phyloP scores from a whole-genome alignment of 23 tunicate genomes.

The Phallusia fumigata region DNA sequence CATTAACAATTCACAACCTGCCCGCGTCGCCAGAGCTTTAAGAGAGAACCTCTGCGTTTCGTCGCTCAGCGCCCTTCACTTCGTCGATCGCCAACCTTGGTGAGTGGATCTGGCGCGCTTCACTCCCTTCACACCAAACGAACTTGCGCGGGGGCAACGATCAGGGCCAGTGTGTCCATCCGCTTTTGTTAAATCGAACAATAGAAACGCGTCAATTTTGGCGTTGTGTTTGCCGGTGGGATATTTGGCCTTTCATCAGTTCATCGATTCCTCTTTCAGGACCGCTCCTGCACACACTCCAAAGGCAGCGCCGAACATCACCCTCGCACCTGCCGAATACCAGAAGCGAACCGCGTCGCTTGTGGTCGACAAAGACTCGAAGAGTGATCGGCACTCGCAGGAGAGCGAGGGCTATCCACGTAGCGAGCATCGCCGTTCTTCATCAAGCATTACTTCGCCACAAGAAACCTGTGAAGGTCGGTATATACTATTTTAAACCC shows the following conservation, averaged over 20 bases:
- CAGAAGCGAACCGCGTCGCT: constrained; percentile 35
- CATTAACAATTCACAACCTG: constrained; percentile 8
- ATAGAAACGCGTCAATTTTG: too few species aligned
- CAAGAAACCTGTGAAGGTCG: background rate
- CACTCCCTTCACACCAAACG: background rate
- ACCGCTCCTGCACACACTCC: background rate
- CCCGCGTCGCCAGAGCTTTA: constrained; percentile 12
- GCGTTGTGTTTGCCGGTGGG: too few species aligned
- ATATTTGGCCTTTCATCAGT: background rate
- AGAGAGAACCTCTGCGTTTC: background rate
- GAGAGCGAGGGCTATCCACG: background rate
- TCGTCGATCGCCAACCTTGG: constrained; percentile 5
- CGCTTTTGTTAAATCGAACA: too few species aligned
- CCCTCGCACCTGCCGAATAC: constrained; percentile 38
- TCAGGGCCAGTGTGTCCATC: background rate
- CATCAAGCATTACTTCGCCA: background rate
- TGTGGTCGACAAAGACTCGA: constrained; percentile 18
- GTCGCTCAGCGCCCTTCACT: constrained; percentile 9
- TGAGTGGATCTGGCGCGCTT: background rate
- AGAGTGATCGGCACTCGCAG: background rate
- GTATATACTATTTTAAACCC: background rate
- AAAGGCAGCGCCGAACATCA: constrained; percentile 31
- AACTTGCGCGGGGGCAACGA: background rate
- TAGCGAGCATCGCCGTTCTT: background rate
- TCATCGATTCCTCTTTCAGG: constrained; percentile 17